Percentiles rank a stretch among this genome's conserved stretches.
These are phyloP conservation scores for Melieria crassipennis DNA, from an alignment of 2,888 invertebrate genomes.

Conservation along the genomic window DNA sequence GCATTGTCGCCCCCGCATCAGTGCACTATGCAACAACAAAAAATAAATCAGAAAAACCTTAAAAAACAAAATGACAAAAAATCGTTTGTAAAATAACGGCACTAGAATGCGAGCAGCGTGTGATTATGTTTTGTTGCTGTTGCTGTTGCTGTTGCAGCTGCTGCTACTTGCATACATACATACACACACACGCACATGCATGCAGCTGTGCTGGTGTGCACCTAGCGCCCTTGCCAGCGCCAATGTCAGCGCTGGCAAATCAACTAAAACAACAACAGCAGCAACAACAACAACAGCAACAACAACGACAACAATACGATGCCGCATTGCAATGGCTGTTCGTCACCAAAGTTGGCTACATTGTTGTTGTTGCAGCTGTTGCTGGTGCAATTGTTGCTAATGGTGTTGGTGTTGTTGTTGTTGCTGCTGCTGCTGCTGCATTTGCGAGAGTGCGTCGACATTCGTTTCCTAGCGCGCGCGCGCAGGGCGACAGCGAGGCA, in stretches of 20 bases:
- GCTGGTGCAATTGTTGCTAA: neutral
- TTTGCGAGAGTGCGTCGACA: neutral
- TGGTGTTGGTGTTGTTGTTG: neutral
- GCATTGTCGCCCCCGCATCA: too few species aligned
- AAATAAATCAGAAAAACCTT: too few species aligned
- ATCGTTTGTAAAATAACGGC: too few species aligned
- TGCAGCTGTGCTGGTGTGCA: neutral
- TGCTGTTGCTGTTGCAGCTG: too few species aligned
- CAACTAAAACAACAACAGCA: slow-evolving; percentile 5
- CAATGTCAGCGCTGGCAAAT: neutral
- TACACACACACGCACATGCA: neutral
- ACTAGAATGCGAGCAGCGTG: too few species aligned
- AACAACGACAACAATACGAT: neutral
- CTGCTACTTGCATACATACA: neutral
- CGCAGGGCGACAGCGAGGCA: slow-evolving; percentile 20
- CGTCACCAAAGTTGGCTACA: neutral
- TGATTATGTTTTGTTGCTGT: too few species aligned
- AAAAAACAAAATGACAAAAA: too few species aligned
- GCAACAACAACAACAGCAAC: neutral
- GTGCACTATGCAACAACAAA: too few species aligned
- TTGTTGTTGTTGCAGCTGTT: neutral
- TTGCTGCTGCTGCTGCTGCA: neutral
- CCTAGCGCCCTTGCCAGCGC: neutral
- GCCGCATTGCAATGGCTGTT: neutral
- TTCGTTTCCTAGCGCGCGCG: too few species aligned